Evolutionary conservation across 2,113 vertebrate species (phyloP), one percentile per base, ranked within the genome.

Genomic region (Planiliza haematocheilus): DNA sequence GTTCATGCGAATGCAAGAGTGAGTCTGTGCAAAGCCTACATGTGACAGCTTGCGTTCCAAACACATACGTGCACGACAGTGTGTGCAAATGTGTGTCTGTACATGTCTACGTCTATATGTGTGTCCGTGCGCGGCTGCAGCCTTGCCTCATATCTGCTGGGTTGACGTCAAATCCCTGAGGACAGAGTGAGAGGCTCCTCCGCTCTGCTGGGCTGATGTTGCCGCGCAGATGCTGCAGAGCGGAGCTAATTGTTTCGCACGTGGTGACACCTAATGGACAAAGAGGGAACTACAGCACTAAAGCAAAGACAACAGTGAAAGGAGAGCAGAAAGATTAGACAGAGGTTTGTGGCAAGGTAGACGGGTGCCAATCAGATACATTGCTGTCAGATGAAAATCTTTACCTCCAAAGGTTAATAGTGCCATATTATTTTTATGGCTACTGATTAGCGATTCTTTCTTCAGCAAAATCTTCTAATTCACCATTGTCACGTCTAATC

Each of bases 141-240:
- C 11, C 1, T 14, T 71, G 68, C 70, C 78, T 86, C 59, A 45
- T 53, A 70, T 79, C 24, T 72, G 69, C 10, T 18, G 20, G 65
- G 30, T 45, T 91, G 89, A 88, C 75, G 83, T 88, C 86, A 86
- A 75, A 85, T 71, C 73, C 80, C 66, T 0, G 1, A 38, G 69
- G 83, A 30, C 24, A 30, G 74, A 52, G 55, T 1, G 6, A 7
- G 68, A 65, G 76, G 73, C 76, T 77, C 49, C 48, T 82, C 70
- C 58, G 76, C 78, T 82, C 57, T 52, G 74, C 69, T 72, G 55
- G 13, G 34, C 72, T 59, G 37, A 74, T 81, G 75, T 82, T 83
- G 77, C 49, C 1, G 42, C 50, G 59, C 72, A 78, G 70, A 72
- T 16, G 45, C 55, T 13, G 76, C 83, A 63, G 49, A 58, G 50